Conservation (phyloP, 2,797 vertebrate genomes). For the Amphiprion clarkii region DNA sequence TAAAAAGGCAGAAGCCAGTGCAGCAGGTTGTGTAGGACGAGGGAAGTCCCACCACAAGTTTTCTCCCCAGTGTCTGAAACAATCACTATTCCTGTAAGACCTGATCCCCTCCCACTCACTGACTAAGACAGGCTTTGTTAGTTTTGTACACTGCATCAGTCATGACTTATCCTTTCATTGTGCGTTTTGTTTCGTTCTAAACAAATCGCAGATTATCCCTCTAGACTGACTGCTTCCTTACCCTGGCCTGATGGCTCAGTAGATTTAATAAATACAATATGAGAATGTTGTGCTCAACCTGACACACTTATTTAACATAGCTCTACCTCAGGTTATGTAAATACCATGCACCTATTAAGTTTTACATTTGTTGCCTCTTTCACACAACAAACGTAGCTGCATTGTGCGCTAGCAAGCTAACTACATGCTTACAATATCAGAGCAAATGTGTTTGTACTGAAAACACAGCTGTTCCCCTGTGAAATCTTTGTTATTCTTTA, state of each 20-base stretch:
- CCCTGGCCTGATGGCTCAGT: slow-evolving; percentile 29
- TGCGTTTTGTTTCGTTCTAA: slow-evolving; percentile 64
- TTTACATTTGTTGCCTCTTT: slow-evolving; percentile 9
- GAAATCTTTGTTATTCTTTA: slow-evolving; percentile 63
- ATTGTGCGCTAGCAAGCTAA: slow-evolving; percentile 15
- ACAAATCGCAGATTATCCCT: slow-evolving; percentile 71
- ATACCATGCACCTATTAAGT: slow-evolving; percentile 1
- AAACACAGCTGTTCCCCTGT: slow-evolving; percentile 65
- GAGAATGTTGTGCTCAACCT: slow-evolving; percentile 8
- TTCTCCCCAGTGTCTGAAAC: slow-evolving; percentile 60
- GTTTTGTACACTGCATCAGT: slow-evolving; percentile 77
- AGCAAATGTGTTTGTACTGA: slow-evolving; percentile 54
- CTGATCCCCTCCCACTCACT: slow-evolving; percentile 79
- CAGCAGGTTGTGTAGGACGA: slow-evolving; percentile 77
- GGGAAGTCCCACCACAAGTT: slow-evolving; percentile 63
- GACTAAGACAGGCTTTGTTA: slow-evolving; percentile 79
- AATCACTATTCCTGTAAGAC: slow-evolving; percentile 82
- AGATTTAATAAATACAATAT: slow-evolving; percentile 25
- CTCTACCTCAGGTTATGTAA: slow-evolving; percentile 10
- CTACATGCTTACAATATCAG: slow-evolving; percentile 49
- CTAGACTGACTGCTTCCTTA: slow-evolving; percentile 47
- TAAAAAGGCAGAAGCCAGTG: slow-evolving; percentile 64
- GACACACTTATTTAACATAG: background rate
- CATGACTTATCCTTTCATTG: slow-evolving; percentile 78
- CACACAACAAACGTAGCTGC: slow-evolving; percentile 6